phyloP scores from a whole-genome alignment of 2,113 vertebrate genomes.

The Azemiops feae region DNA sequence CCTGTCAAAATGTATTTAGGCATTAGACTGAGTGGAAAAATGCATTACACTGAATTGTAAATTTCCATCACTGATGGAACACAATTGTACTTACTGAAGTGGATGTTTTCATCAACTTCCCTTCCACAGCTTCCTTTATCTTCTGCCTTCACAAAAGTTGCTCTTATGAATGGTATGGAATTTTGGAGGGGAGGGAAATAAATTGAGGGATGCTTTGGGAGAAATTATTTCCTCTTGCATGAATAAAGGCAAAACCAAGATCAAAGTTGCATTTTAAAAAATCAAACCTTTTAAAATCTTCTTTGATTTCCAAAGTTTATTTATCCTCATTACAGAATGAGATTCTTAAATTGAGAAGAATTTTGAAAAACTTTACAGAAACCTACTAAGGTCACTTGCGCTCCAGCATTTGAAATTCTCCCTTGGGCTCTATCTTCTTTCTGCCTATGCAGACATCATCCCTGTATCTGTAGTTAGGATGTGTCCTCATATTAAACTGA shows the following conservation, averaged over 20 bases:
- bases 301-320: neutral
- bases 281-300: neutral
- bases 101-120: neutral
- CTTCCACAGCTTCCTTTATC: neutral
- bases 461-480: neutral
- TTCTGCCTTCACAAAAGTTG: neutral
- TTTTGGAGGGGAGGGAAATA: no score
- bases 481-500: neutral
- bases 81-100: neutral
- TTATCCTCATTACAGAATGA: neutral
- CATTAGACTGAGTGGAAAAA: neutral
- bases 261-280: neutral
- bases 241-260: neutral
- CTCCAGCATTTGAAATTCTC: neutral
- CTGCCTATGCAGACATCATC: neutral
- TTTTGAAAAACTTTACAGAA: neutral
- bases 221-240: neutral
- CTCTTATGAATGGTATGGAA: neutral
- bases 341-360: neutral
- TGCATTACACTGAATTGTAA: neutral
- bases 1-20: neutral
- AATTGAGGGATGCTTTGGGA: neutral
- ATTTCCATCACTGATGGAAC: neutral
- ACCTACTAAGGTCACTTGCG: neutral
- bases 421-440: neutral